phyloP scores from a whole-genome alignment of 2,797 vertebrate genomes.

The Sebastes steindachneri region DNA sequence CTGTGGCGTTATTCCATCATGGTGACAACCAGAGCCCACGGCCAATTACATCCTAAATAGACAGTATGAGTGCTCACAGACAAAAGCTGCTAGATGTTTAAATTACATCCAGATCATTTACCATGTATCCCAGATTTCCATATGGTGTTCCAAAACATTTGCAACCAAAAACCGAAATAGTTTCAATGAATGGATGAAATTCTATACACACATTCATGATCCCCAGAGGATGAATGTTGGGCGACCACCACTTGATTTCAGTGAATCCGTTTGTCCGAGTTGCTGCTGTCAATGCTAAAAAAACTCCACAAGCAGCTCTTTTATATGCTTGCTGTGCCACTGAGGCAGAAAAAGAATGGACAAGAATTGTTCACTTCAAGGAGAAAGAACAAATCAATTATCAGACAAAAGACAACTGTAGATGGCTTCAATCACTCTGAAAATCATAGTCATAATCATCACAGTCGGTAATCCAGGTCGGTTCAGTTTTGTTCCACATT shows the following conservation, averaged over 20 bases:
- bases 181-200: too few relatives aligned
- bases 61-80: not conserved
- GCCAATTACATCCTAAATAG: not conserved
- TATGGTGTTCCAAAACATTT: not conserved
- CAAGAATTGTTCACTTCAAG: not conserved
- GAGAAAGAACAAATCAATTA: conserved; percentile 7
- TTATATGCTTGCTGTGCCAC: not conserved
- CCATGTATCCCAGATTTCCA: not conserved
- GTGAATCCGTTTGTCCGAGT: not conserved
- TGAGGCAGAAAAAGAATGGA: not conserved
- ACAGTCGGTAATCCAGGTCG: not conserved
- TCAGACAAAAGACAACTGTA: not conserved
- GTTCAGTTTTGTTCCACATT: not conserved
- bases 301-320: not conserved
- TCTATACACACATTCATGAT: too few relatives aligned
- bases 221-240: not conserved
- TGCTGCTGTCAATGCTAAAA: conserved; percentile 1
- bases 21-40: not conserved
- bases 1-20: conserved; percentile 12
- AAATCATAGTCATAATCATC: not conserved
- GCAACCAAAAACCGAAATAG: not conserved
- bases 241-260: not conserved
- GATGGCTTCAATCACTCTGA: not conserved
- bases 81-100: not conserved
- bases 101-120: not conserved